Percentiles rank a stretch among this genome's conserved stretches.
Evolutionary conservation across 92 coral and sea anemone species (phyloP).

Genomic region (Phymanthus crucifer): DNA sequence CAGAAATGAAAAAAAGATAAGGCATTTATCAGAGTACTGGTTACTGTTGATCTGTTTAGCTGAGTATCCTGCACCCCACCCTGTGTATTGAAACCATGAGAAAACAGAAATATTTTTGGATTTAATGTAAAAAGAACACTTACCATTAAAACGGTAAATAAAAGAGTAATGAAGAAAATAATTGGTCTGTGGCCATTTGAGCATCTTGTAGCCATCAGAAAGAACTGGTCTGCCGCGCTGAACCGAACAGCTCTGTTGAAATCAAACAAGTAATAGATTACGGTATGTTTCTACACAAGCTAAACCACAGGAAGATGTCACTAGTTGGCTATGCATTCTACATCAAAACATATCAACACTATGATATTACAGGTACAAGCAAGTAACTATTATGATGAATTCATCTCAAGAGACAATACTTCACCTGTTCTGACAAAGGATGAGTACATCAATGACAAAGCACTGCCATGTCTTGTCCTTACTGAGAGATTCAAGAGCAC

Average conservation of each 20-base stretch:
- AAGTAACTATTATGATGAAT: background rate
- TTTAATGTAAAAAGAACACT: too few relatives aligned
- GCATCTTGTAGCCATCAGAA: conserved; percentile 95
- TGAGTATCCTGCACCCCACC: too few relatives aligned
- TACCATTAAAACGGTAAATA: conserved; percentile 94
- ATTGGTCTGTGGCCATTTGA: conserved; percentile 93
- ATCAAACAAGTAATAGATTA: background rate
- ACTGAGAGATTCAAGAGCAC: conserved; percentile 83
- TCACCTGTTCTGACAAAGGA: conserved; percentile 94
- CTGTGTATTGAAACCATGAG: too few relatives aligned
- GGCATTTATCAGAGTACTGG: too few relatives aligned
- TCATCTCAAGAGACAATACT: too few relatives aligned
- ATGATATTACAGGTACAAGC: background rate
- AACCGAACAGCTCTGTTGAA: conserved; percentile 73
- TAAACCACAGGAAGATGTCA: too few relatives aligned
- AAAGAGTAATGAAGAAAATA: conserved; percentile 88
- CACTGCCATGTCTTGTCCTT: conserved; percentile 99
- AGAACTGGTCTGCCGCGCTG: conserved; percentile 94
- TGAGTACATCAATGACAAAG: conserved; percentile 88
- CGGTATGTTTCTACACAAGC: too few relatives aligned
- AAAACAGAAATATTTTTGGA: too few relatives aligned
- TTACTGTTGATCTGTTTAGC: too few relatives aligned
- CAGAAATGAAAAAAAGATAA: background rate
- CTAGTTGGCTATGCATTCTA: too few relatives aligned
- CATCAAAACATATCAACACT: too few relatives aligned